Evolutionary conservation across 2,113 vertebrate species (phyloP).

Genomic region (Sander lucioperca): DNA sequence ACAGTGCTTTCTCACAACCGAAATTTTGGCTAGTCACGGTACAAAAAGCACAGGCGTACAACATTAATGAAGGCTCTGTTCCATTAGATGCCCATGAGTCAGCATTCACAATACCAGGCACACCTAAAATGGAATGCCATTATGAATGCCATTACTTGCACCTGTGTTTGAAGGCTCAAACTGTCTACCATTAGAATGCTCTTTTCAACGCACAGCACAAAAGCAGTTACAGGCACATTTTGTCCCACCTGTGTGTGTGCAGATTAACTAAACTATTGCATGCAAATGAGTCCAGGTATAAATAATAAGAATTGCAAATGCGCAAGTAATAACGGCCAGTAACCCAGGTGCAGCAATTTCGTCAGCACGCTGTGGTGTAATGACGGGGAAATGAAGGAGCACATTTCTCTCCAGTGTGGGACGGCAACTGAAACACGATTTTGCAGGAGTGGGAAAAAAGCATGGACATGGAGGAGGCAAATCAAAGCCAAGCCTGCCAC

Average conservation of each 20-base stretch:
- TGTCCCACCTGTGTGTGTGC: slow-evolving; percentile 6
- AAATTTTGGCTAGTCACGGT: background rate
- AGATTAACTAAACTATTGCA: slow-evolving; percentile 2
- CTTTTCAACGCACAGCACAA: background rate
- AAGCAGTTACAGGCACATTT: background rate
- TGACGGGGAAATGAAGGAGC: slow-evolving; percentile 31
- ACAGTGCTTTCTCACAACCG: background rate
- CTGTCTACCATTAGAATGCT: background rate
- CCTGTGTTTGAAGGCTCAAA: slow-evolving; percentile 17
- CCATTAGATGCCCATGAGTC: background rate
- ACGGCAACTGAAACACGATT: background rate
- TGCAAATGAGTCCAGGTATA: slow-evolving; percentile 43
- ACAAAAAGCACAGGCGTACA: background rate
- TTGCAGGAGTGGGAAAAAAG: background rate
- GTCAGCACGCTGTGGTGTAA: slow-evolving; percentile 19
- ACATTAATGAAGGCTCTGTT: background rate
- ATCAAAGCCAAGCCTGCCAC: background rate
- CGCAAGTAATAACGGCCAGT: slow-evolving; percentile 15
- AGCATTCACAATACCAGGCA: background rate
- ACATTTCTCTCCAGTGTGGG: background rate
- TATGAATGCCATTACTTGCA: background rate
- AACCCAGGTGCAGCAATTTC: slow-evolving; percentile 50
- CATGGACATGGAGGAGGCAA: background rate
- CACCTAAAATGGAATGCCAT: background rate
- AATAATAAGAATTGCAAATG: slow-evolving; percentile 52